Base-by-base conservation (phyloP, 1,140 invertebrate genomes). In the Maniola jurtina region DNA sequence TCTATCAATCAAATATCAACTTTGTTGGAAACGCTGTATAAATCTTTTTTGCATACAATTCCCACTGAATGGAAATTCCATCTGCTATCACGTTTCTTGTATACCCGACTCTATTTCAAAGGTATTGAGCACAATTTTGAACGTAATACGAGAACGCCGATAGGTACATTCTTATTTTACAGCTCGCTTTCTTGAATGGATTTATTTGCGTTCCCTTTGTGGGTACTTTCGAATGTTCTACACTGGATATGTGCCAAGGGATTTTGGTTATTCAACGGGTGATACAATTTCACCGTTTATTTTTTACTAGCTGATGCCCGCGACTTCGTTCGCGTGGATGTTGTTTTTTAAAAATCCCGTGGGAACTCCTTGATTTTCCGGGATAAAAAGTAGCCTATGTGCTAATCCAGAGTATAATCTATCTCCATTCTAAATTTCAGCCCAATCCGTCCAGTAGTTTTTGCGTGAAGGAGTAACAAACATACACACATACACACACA, bases 201-300 rank as follows among this genome's bases (percentile, higher is more conserved):
- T 84, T 83, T 84, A 84, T 87, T 86, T 80, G 76, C 73, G 78
- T 80, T 64, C 71, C 74, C 77, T 73, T 75, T 79, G 79, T 78
- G 76, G 78, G 68, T 75, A 77, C 75, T 83, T 77, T 83, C 75
- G 79, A 71, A 79, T 76, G 65, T 69, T 72, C 63, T 59, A 61
- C 60, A 59, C 74, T 84, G 81, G 84, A 80, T 72, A 47, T 61
- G 50, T 79, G 84, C 83, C 84, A 87, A 74, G 71, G 76, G 76
- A 76, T 80, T 76, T 72, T 69, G 70, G 61, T 72, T 77, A 78
- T 79, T 72, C 73, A 77, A 73, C 65, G 64, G 64, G 56, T 65
- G 72, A 75, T 78, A 78, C 68, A 72, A 67, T 76, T 71, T 72
- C 55, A 54, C 48, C 54, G 67, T 68, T 57, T 71, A 61, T 66